phyloP scores from a whole-genome alignment of 1,140 invertebrate genomes.

The Dufourea novaeangliae region DNA sequence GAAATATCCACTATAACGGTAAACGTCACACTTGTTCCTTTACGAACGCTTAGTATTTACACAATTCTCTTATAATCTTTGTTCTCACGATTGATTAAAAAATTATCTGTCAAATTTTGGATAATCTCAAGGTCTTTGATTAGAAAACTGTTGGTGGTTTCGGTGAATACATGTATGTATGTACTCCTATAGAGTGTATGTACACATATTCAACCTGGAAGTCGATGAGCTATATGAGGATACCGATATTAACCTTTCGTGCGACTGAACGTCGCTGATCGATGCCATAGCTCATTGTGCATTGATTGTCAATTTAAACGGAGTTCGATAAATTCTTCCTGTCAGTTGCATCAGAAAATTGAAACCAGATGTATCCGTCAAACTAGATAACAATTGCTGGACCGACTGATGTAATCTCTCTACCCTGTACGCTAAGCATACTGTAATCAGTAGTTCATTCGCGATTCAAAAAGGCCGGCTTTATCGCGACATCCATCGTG shows the following conservation, averaged over 20 bases:
- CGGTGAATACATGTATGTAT: no score
- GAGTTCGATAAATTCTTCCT: constrained; percentile 37
- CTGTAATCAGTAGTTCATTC: neutral
- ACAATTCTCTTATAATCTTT: neutral
- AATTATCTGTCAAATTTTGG: neutral
- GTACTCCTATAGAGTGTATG: no score
- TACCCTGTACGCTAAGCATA: constrained; percentile 39
- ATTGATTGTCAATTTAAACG: constrained; percentile 29
- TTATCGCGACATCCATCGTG: constrained; percentile 7
- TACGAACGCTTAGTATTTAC: neutral
- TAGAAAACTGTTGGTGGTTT: no score
- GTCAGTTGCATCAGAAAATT: constrained; percentile 64
- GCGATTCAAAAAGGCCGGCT: constrained; percentile 17
- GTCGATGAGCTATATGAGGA: neutral
- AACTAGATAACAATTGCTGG: constrained; percentile 60
- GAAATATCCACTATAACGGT: neutral
- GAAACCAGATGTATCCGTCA: constrained; percentile 45
- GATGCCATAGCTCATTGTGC: constrained; percentile 21
- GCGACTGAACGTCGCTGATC: constrained; percentile 5
- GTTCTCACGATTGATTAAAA: neutral
- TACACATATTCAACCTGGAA: neutral
- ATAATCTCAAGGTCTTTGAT: neutral
- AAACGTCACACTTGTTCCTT: neutral
- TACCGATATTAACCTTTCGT: constrained; percentile 13
- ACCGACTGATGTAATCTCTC: constrained; percentile 65